Evolutionary conservation across 2,888 invertebrate species (phyloP), one percentile per base, ranked within the genome.

Genomic region (Bibio marci): DNA sequence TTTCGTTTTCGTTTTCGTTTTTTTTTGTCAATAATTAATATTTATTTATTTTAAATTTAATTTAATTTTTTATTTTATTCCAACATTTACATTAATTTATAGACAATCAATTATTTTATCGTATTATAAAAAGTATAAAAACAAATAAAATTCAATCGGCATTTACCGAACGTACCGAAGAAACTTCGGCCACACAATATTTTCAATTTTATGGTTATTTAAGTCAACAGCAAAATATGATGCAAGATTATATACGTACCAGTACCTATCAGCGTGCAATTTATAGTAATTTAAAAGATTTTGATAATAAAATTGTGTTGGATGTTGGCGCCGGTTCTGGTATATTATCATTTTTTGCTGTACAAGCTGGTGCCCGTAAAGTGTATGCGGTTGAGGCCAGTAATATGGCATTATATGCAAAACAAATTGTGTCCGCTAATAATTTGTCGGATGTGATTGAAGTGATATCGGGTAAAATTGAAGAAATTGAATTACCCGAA

Each of bases 171-270:
- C 73, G 97, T 55, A 98, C 97, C 19, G 97, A 98, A 59, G 92
- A 95, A 60, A 87, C 94, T 3, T 97, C 95, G 40, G 97, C 97
- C 45, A 83, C 86, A 65, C 97, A 98, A 64, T 98, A 98, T 71
- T 97, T 97, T 61, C 94, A 97, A 70, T 98, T 98, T 65, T 98
- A 98, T 64, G 95, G 97, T 46, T 97, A 95, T 66, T 67, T 98
- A 49, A 94, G 92, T 41, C 98, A 98, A 60, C 98, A 98, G 64
- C 98, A 98, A 64, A 98, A 98, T 58, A 98, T 98, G 97, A 86
- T 98, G 85, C 97, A 98, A 66, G 98, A 98, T 62, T 98, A 91
- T 63, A 88, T 97, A 46, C 72, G 98, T 50, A 98, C 97, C 35
- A 90, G 91, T 57, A 97, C 97, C 41, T 98, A 98, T 64, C 97